Conservation (phyloP, 2,797 vertebrate species). For the Aldrovandia affinis region DNA sequence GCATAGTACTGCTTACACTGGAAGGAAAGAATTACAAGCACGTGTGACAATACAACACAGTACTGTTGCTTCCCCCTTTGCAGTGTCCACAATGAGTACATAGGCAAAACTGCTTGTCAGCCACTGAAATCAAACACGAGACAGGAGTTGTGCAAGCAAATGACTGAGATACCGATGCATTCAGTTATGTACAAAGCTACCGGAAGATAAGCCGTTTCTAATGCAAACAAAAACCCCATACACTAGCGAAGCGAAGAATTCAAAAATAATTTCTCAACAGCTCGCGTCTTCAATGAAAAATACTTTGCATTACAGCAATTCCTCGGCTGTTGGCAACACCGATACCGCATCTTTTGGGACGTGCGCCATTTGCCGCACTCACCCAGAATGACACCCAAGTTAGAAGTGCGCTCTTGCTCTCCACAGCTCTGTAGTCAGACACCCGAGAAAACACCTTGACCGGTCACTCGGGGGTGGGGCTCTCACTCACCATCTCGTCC, state of each 20-base stretch:
- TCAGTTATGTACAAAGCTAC: background rate
- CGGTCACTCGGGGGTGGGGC: background rate
- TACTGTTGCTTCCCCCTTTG: background rate
- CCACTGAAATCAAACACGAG: background rate
- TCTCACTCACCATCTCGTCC: conserved; percentile 92
- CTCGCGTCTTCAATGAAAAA: background rate
- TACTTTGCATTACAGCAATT: background rate
- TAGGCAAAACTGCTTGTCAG: background rate
- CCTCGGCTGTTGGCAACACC: background rate
- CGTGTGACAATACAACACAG: background rate
- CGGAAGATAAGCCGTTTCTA: background rate
- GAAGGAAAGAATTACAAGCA: conserved; percentile 17
- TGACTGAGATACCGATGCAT: background rate
- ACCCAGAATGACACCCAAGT: background rate
- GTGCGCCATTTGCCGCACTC: background rate
- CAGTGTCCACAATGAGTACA: background rate
- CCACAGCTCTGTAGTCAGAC: background rate
- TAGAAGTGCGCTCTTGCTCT: background rate
- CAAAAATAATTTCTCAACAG: background rate
- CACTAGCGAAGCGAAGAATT: background rate
- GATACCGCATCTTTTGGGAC: background rate
- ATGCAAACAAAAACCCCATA: background rate
- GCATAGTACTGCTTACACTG: background rate
- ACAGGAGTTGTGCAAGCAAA: conserved; percentile 1
- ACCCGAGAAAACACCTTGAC: background rate